Base-by-base conservation (phyloP, 2,797 vertebrate species). In the Dryobates pubescens region DNA sequence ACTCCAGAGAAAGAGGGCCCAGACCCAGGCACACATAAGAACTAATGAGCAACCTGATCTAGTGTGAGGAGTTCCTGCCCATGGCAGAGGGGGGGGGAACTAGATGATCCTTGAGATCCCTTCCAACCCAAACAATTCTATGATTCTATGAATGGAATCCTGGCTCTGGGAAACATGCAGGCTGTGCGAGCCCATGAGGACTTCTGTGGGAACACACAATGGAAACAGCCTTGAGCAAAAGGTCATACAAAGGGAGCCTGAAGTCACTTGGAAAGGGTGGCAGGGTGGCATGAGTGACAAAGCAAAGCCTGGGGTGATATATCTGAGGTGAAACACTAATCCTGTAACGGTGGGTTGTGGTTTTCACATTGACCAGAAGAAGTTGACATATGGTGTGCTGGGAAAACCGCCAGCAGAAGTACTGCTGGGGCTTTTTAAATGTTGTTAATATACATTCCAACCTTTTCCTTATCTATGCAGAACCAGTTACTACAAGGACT, bases 291-390 rank as follows among this genome's bases (percentile, higher is more conserved):
- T 13, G 71, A 51, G 74, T 5, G 22, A 84, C 80, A 86, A 47
- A 32, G 62, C 38, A 70, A 79, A 92, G 61, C 22, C 3, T 67
- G 56, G 73, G 59, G 91, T 41, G 57, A 71, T 79, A 43, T 29
- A 77, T 67, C 70, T 61, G 76, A 87, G 70, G 64, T 77, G 77
- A 86, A 93, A 93, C 68, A 70, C 58, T 79, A 89, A 93, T 88
- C 71, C 73, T 11, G 0, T 49, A 45, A 64, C 7, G 5, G 58
- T 57, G 77, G 76, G 88, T 17, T 23, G 49, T 47, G 72, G 82
- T 54, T 96, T 88, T 93, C 38, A 71, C 69, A 82, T 30, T 91
- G 96, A 93, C 91, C 92, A 86, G 87, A 61, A 89, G 86, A 94
- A 88, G 94, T 88, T 3, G 1, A 79, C 94, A 94, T 95, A 91